Conservation (phyloP, 2,113 vertebrate species). For the Furnarius figulus region DNA sequence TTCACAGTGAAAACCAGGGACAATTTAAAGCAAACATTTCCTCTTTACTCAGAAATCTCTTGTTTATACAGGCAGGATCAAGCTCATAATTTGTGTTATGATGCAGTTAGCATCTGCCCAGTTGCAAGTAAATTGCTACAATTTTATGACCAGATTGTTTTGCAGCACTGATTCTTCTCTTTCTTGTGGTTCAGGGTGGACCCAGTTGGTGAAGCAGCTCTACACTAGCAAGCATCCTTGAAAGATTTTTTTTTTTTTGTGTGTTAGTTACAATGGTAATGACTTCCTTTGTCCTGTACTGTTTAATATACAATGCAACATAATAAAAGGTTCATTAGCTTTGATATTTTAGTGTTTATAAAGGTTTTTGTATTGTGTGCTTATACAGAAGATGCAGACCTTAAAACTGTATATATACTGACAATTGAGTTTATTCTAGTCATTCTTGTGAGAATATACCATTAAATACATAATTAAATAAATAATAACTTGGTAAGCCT, state of each 20-base stretch:
- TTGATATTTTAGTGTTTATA: background rate
- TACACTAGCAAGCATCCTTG: background rate
- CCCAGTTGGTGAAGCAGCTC: background rate
- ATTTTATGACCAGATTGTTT: background rate
- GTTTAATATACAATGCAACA: background rate
- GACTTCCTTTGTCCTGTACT: background rate
- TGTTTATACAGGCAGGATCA: background rate
- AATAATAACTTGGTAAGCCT: background rate
- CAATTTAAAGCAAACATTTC: background rate
- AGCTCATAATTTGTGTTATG: background rate
- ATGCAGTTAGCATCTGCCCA: background rate
- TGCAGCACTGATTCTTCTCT: background rate
- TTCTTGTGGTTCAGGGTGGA: background rate
- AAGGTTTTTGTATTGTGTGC: background rate
- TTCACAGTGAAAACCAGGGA: background rate
- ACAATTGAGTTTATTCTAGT: background rate
- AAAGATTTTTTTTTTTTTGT: background rate
- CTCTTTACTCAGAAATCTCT: background rate
- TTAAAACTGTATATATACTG: background rate
- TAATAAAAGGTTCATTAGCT: background rate
- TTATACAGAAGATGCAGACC: background rate
- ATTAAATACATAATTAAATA: conserved; percentile 11
- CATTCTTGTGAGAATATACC: background rate
- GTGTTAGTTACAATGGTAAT: background rate
- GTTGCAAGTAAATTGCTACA: background rate